Evolutionary conservation across 2,797 vertebrate genomes (phyloP).

Genomic region (Coregonus sp.): DNA sequence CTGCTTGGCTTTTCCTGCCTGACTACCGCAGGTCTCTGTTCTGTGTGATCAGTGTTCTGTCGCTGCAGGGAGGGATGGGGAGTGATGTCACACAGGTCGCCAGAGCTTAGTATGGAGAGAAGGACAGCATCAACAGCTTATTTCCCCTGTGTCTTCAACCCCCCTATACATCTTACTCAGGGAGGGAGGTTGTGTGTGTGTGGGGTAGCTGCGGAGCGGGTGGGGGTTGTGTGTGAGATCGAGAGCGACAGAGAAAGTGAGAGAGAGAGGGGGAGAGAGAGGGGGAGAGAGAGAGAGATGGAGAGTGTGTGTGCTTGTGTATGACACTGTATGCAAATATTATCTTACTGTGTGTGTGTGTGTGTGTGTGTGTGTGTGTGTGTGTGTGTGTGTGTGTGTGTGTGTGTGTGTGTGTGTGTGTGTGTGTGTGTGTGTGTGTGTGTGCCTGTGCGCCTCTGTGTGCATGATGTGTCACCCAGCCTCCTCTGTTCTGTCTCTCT

Average conservation of each 20-base stretch:
- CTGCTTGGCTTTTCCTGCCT: not conserved
- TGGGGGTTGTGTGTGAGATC: not conserved
- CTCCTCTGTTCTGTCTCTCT: not conserved
- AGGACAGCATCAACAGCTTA: not conserved
- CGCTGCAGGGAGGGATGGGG: not conserved
- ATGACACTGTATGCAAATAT: not conserved
- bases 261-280: slow-evolving; percentile 16
- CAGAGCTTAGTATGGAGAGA: not conserved
- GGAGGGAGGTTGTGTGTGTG: not conserved
- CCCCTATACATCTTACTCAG: not conserved
- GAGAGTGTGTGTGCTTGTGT: slow-evolving; percentile 12
- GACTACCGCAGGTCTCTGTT: not conserved
- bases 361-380: slow-evolving; percentile 9
- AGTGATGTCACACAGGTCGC: not conserved
- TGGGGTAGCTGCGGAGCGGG: not conserved
- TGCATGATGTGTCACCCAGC: not conserved
- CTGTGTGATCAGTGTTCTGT: not conserved
- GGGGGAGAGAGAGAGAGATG: not conserved
- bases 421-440: slow-evolving; percentile 4
- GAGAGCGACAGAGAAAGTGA: slow-evolving; percentile 19
- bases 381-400: slow-evolving; percentile 10
- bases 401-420: slow-evolving; percentile 5
- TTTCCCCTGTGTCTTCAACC: not conserved
- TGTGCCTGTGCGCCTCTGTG: not conserved
- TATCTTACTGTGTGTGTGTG: not conserved